phyloP scores from a whole-genome alignment of 2,797 vertebrate genomes.

The Spheniscus humboldti region DNA sequence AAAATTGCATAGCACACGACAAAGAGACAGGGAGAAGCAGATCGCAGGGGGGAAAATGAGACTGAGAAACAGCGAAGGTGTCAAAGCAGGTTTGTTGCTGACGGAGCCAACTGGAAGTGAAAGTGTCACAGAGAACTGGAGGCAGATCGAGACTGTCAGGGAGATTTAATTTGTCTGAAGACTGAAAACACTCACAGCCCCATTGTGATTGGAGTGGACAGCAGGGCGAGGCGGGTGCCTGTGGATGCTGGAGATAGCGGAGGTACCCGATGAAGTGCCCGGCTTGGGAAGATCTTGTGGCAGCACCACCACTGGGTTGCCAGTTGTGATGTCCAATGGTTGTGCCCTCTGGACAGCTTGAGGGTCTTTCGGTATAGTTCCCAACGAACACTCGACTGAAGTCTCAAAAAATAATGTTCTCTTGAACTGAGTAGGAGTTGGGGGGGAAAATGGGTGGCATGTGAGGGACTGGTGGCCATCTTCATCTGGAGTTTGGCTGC shows the following conservation, averaged over 20 bases:
- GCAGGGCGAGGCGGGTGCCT: neutral
- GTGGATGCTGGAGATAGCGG: neutral
- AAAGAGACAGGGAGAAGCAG: neutral
- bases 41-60: neutral
- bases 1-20: neutral
- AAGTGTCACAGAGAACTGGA: constrained; percentile 73
- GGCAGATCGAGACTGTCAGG: constrained; percentile 89
- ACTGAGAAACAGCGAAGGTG: constrained; percentile 76
- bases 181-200: neutral
- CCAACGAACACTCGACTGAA: rapidly evolving
- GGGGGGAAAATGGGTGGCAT: neutral
- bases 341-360: neutral
- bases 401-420: neutral
- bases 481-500: neutral
- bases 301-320: rapidly evolving
- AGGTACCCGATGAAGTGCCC: neutral
- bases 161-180: constrained; percentile 84
- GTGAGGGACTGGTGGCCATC: neutral
- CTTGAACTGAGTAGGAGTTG: neutral
- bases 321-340: rapidly evolving
- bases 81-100: constrained; percentile 88
- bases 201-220: constrained; percentile 9
- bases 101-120: constrained; percentile 80
- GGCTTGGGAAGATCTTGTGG: neutral
- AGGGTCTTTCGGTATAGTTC: rapidly evolving